Conservation (phyloP, 2,888 invertebrate species). For the Tethea ocularis region DNA sequence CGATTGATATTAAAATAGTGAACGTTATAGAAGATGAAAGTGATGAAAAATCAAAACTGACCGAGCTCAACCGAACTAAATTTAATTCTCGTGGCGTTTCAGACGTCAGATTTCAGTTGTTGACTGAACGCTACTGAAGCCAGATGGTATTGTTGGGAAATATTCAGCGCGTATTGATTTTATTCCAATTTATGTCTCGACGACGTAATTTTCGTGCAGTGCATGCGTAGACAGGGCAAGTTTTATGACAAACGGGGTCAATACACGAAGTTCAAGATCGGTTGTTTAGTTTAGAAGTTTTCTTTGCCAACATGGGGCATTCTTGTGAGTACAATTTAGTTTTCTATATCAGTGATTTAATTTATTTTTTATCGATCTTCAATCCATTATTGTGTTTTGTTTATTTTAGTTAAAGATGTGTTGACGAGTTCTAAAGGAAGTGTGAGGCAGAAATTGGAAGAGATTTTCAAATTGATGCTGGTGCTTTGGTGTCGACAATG, state of each 20-base stretch:
- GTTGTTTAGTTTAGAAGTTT: conserved; percentile 20
- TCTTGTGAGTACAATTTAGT: conserved; percentile 59
- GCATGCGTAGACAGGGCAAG: conserved; percentile 33
- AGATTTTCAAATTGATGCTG: conserved; percentile 91
- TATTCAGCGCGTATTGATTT: conserved; percentile 67
- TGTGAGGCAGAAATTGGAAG: conserved; percentile 86
- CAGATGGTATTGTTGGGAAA: conserved; percentile 60
- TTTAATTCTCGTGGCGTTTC: conserved; percentile 69
- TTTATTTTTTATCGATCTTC: background rate
- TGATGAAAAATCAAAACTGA: conserved; percentile 46
- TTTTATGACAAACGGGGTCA: conserved; percentile 41
- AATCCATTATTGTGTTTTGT: conserved; percentile 19
- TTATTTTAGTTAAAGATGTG: conserved; percentile 69
- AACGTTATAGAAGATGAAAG: conserved; percentile 43
- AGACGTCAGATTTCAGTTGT: conserved; percentile 75
- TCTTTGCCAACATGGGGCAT: conserved; percentile 57
- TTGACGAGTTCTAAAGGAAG: conserved; percentile 64
- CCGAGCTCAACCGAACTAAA: conserved; percentile 62
- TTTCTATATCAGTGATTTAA: conserved; percentile 4
- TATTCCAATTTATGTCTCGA: conserved; percentile 38
- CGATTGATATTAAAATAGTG: conserved; percentile 22
- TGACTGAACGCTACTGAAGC: conserved; percentile 68
- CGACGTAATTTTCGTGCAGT: conserved; percentile 57
- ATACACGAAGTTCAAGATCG: conserved; percentile 45
- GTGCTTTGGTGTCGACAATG: conserved; percentile 92